These are phyloP conservation scores for Automeris io DNA, from an alignment of 2,888 invertebrate genomes.

Conservation along the genomic window DNA sequence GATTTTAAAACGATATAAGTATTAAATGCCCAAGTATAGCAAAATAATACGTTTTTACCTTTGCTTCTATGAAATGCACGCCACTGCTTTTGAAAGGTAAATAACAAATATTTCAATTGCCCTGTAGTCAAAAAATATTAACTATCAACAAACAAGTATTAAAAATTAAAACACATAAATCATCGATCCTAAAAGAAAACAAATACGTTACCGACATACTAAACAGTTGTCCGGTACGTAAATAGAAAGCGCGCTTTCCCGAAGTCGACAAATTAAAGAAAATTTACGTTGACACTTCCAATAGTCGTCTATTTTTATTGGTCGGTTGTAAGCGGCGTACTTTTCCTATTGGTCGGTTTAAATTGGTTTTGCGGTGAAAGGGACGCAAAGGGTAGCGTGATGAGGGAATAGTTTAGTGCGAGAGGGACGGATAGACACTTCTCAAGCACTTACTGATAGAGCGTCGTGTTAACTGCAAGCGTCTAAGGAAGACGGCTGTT, in stretches of 20 bases:
- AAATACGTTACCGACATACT: background rate
- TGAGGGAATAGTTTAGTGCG: slow-evolving; percentile 29
- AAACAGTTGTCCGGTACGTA: background rate
- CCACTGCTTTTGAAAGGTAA: too few relatives aligned
- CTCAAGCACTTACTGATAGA: slow-evolving; percentile 66
- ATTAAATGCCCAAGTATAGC: too few relatives aligned
- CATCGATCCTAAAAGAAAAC: background rate
- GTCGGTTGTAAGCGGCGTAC: slow-evolving; percentile 47
- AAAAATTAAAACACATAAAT: background rate
- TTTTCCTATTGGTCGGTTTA: slow-evolving; percentile 60
- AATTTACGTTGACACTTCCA: slow-evolving; percentile 69
- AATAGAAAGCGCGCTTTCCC: slow-evolving; percentile 4
- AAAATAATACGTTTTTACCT: too few relatives aligned
- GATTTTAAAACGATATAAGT: too few relatives aligned
- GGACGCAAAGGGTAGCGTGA: slow-evolving; percentile 40
- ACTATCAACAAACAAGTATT: background rate
- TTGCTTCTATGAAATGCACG: too few relatives aligned
- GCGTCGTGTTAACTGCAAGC: slow-evolving; percentile 54
- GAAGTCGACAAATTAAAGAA: slow-evolving; percentile 42
- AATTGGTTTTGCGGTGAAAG: slow-evolving; percentile 57
- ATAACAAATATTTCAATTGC: too few relatives aligned
- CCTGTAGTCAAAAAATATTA: too few relatives aligned
- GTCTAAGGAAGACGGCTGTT: slow-evolving; percentile 53
- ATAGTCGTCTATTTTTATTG: slow-evolving; percentile 69
- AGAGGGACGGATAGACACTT: slow-evolving; percentile 67